Evolutionary conservation across 2,113 vertebrate genomes (phyloP).

Genomic region (Chunga burmeisteri): DNA sequence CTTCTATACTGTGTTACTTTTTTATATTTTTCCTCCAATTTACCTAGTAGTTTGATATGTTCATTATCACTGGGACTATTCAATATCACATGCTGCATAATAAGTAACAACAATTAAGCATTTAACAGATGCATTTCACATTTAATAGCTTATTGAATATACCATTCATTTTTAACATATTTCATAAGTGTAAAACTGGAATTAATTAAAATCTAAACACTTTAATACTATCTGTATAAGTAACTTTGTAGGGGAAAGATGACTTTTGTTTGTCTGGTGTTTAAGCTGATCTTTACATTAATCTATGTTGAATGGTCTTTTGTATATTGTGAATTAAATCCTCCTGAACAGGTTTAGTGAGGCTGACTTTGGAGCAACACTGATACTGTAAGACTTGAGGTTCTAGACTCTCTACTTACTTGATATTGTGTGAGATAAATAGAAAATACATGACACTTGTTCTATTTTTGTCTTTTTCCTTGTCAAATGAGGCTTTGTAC

Average conservation of each 20-base stretch:
- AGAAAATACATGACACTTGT: background rate
- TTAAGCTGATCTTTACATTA: constrained; percentile 19
- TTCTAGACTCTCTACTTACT: background rate
- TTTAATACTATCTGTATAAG: background rate
- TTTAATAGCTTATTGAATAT: constrained; percentile 3
- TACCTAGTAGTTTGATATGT: background rate
- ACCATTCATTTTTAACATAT: background rate
- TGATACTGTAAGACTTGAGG: background rate
- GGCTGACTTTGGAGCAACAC: background rate
- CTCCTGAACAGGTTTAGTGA: background rate
- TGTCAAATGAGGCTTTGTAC: background rate
- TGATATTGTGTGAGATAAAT: background rate
- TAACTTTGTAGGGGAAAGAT: background rate
- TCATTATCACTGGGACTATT: constrained; percentile 60
- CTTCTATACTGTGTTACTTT: background rate
- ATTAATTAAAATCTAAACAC: background rate
- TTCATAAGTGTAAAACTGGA: background rate
- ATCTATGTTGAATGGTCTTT: background rate
- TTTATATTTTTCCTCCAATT: background rate
- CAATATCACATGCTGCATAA: background rate
- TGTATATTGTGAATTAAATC: background rate
- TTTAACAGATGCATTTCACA: background rate
- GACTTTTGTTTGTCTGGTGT: background rate
- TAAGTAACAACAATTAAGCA: constrained; percentile 17
- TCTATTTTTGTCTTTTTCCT: background rate